Percentiles rank a stretch among this genome's conserved stretches.
Conservation (phyloP, 2,888 invertebrate species). For the Tachina lurida region DNA sequence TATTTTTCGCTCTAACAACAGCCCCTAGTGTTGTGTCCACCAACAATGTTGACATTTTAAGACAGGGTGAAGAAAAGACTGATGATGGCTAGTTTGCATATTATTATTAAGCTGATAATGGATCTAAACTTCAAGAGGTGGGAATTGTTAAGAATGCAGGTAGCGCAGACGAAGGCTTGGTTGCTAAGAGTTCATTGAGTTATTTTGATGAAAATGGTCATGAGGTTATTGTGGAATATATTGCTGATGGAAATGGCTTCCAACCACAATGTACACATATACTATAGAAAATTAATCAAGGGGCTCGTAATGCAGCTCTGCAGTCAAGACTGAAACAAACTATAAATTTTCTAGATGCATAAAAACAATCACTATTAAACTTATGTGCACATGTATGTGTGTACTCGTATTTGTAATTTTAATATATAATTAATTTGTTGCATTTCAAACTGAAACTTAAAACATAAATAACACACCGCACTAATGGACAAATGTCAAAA, state of each 20-base stretch:
- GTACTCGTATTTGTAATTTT: neutral
- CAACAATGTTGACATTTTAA: conserved; percentile 42
- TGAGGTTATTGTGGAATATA: conserved; percentile 78
- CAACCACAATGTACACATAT: conserved; percentile 77
- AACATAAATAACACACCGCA: conserved; percentile 20
- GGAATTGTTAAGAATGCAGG: conserved; percentile 2
- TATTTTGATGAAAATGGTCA: conserved; percentile 78
- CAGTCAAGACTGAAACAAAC: no score
- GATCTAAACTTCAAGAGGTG: conserved; percentile 78
- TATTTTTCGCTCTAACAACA: conserved; percentile 12
- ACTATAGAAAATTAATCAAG: conserved; percentile 72
- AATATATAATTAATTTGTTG: neutral
- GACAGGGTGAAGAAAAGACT: conserved; percentile 60
- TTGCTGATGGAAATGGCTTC: conserved; percentile 69
- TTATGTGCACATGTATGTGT: no score
- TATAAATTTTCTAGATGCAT: no score
- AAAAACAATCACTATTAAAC: no score
- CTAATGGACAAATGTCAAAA: conserved; percentile 62
- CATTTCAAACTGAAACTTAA: conserved; percentile 9
- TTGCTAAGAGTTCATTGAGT: conserved; percentile 78
- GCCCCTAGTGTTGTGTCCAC: conserved; percentile 9
- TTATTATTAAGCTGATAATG: conserved; percentile 78
- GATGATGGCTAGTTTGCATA: conserved; percentile 79
- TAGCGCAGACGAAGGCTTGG: conserved; percentile 74
- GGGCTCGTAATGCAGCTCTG: conserved; percentile 71